Evolutionary conservation across 2,113 vertebrate species (phyloP).

Genomic region (Sakesphorus luctuosus): DNA sequence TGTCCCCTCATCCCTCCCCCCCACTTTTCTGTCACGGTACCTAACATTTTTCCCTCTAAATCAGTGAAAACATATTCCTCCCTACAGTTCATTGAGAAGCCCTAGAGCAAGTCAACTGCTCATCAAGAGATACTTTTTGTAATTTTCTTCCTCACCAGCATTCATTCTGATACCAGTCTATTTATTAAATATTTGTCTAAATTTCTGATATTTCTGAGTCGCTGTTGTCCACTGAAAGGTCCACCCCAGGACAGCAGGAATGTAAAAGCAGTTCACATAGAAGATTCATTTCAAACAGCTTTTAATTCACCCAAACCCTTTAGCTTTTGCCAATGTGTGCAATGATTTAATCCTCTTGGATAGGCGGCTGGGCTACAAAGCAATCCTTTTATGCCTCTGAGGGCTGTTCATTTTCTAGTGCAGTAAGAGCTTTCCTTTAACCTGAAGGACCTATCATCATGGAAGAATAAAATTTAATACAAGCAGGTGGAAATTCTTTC

Average conservation of each 20-base stretch:
- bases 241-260: rapidly evolving
- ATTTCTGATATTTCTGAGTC: not conserved
- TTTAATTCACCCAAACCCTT: not conserved
- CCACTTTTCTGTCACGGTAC: not conserved
- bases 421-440: not conserved
- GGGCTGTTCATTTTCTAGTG: not conserved
- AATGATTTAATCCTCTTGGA: not conserved
- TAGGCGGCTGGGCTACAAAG: not conserved
- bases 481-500: not conserved
- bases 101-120: not conserved
- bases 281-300: not conserved
- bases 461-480: not conserved
- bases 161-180: not conserved
- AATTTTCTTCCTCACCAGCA: not conserved
- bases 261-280: not conserved
- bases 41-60: not conserved
- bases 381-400: not conserved
- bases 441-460: not conserved
- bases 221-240: not conserved
- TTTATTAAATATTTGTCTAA: not conserved
- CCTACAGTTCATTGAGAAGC: not conserved
- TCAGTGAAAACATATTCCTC: not conserved
- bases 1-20: too few relatives aligned
- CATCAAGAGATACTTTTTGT: not conserved
- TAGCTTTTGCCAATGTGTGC: rapidly evolving